Conservation (phyloP, 2,888 invertebrate genomes). For the Thyatira batis region DNA sequence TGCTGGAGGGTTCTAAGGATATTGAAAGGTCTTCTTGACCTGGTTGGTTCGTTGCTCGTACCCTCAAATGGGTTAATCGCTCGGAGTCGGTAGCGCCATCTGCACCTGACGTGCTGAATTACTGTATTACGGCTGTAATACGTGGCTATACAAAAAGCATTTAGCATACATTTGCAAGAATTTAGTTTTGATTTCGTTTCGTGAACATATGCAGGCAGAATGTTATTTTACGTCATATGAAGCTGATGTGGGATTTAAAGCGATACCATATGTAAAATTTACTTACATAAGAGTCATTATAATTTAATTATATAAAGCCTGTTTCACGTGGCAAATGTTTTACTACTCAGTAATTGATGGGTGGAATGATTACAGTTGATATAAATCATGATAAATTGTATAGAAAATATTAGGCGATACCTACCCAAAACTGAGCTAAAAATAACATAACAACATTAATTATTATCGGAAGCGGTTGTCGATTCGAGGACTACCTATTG, state of each 20-base stretch:
- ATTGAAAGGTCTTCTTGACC: constrained; percentile 38
- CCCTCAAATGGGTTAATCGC: constrained; percentile 78
- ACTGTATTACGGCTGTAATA: constrained; percentile 62
- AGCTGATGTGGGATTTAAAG: neutral
- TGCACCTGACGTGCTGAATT: constrained; percentile 78
- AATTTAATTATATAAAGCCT: neutral
- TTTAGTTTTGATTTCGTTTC: constrained; percentile 3
- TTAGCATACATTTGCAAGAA: constrained; percentile 30
- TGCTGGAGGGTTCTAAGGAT: constrained; percentile 27
- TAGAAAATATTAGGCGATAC: no score
- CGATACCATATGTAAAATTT: no score
- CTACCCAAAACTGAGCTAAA: neutral
- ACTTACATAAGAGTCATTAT: no score
- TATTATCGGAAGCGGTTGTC: constrained; percentile 8
- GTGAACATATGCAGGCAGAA: neutral
- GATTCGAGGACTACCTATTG: constrained; percentile 17
- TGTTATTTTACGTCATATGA: neutral
- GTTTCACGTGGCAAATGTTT: neutral
- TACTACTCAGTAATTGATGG: no score
- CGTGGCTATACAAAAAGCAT: constrained; percentile 49
- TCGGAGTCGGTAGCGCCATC: constrained; percentile 68
- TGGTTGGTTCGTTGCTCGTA: constrained; percentile 40
- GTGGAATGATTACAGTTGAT: no score
- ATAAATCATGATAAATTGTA: no score
- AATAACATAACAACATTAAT: neutral